Conservation (phyloP, 2,113 vertebrate species). For the Aramus guarauna region DNA sequence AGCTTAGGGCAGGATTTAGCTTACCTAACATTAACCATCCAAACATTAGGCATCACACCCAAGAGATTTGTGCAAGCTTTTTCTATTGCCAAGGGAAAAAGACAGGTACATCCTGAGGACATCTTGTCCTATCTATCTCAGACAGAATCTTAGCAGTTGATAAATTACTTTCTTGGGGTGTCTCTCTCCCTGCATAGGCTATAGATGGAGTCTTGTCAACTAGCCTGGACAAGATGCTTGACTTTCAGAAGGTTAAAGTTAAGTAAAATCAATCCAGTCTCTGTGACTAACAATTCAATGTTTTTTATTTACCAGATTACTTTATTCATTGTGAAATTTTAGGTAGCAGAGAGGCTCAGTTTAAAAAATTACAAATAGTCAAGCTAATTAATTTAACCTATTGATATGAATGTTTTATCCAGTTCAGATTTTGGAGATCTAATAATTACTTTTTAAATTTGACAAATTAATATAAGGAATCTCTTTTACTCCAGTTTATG, state of each 20-base stretch:
- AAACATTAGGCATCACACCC: not conserved
- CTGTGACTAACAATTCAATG: not conserved
- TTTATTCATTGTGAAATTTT: not conserved
- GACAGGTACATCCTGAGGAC: not conserved
- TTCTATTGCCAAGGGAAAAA: not conserved
- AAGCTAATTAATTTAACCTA: not conserved
- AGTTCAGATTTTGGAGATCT: not conserved
- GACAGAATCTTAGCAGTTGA: constrained; percentile 16
- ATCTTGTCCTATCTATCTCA: not conserved
- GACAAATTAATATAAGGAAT: not conserved
- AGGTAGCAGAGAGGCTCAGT: not conserved
- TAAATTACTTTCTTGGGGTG: not conserved
- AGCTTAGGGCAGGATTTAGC: not conserved
- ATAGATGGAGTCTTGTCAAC: not conserved
- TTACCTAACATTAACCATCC: not conserved
- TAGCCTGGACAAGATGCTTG: not conserved
- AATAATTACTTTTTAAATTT: not conserved
- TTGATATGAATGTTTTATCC: not conserved
- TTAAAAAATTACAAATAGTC: not conserved
- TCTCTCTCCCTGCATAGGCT: not conserved
- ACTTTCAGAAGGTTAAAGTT: not conserved
- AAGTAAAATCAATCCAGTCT: not conserved
- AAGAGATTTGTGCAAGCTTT: not conserved
- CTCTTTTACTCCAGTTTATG: not conserved
- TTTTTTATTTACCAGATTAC: not conserved